These are phyloP conservation scores for Eristalis intricaria DNA, from an alignment of 2,888 invertebrate genomes.

Conservation along the genomic window DNA sequence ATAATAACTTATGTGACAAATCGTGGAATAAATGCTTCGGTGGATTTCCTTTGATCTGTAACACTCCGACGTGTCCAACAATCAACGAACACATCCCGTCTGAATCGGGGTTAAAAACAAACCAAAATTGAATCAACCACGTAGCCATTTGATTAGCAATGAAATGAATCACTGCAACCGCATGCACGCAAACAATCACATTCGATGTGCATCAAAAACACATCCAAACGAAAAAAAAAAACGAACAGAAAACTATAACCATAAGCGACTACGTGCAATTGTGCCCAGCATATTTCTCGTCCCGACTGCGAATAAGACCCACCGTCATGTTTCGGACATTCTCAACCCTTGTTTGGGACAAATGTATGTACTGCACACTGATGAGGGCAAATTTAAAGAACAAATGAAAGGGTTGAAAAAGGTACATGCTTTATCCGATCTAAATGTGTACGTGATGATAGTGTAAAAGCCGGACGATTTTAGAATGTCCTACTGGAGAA, in stretches of 20 bases:
- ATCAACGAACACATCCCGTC: too few relatives aligned
- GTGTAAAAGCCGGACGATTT: neutral
- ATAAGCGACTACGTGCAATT: neutral
- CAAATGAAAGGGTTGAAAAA: constrained; percentile 22
- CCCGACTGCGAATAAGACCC: neutral
- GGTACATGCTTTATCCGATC: neutral
- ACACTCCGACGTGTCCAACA: neutral
- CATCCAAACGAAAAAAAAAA: neutral
- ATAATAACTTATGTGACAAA: neutral
- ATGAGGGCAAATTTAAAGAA: neutral
- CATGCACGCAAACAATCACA: neutral
- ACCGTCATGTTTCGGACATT: neutral
- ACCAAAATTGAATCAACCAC: too few relatives aligned
- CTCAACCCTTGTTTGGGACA: neutral
- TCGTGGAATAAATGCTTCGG: neutral
- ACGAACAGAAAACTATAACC: neutral
- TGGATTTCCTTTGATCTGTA: neutral
- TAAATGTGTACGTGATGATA: neutral
- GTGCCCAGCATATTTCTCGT: neutral
- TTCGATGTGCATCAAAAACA: neutral
- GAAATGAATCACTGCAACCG: neutral
- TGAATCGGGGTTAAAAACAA: too few relatives aligned
- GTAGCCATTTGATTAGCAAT: too few relatives aligned
- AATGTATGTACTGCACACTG: neutral
- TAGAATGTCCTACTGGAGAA: neutral